Evolutionary conservation across 2,888 invertebrate species (phyloP), one percentile per base, ranked within the genome.

Genomic region (Leistus spinibarbis): DNA sequence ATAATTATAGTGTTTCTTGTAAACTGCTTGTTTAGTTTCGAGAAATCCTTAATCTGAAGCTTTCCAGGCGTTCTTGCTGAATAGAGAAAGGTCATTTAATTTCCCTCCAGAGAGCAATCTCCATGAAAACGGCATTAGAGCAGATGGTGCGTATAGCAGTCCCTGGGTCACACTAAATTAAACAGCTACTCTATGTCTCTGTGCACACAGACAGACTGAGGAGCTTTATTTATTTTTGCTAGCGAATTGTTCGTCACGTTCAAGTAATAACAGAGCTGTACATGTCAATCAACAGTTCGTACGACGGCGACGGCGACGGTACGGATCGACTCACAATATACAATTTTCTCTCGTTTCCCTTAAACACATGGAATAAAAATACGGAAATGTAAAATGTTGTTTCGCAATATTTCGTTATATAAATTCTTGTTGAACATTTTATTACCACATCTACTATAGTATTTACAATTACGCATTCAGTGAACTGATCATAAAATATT

Each of bases 21-120:
- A n/a, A n/a, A n/a, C n/a, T n/a, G n/a, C n/a, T n/a, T n/a, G n/a
- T n/a, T n/a, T n/a, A n/a, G n/a, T n/a, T n/a, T n/a, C n/a, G n/a
- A n/a, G n/a, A n/a, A n/a, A n/a, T n/a, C n/a, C n/a, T n/a, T n/a
- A n/a, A n/a, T n/a, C n/a, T n/a, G n/a, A n/a, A n/a, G n/a, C n/a
- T n/a, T n/a, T n/a, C n/a, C n/a, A n/a, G 54, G 54, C 54, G n/a
- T 13, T 54, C 17, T 54, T 54, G n/a, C 54, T 17, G 54, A 16
- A 16, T 24, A 66, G 57, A 27, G 54, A 68, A 20, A 24, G n/a
- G n/a, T n/a, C n/a, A 27, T 56, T 64, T 71, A 54, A 71, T 71
- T 71, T 71, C 56, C 54, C 65, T 71, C 65, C 3, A 71, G 62
- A 62, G 69, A 62, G 62, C 69, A 69, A 62, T 69, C 71, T 63